Evolutionary conservation across 2,888 invertebrate genomes (phyloP).

Genomic region (Xestobium rufovillosum): DNA sequence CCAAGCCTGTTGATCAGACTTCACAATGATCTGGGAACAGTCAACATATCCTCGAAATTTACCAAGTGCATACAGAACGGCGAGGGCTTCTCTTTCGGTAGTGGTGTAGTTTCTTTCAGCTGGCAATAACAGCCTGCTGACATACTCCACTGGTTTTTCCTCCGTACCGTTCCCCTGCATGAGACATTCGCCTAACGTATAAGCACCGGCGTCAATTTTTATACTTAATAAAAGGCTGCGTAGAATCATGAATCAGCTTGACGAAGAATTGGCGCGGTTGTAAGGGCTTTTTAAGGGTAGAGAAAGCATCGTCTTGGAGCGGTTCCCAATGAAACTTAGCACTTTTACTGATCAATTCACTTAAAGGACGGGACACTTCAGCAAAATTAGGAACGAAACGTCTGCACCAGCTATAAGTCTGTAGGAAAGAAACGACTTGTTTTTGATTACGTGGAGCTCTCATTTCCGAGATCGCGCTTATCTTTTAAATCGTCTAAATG

Average conservation of each 20-base stretch:
- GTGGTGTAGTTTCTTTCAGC: conserved; percentile 29
- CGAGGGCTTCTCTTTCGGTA: conserved; percentile 31
- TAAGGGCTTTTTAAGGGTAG: conserved; percentile 6
- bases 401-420: conserved; percentile 20
- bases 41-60: no score
- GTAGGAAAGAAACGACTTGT: conserved; percentile 13
- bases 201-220: conserved; percentile 12
- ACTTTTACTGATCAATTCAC: conserved; percentile 17
- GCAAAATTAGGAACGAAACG: conserved; percentile 19
- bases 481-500: conserved; percentile 15
- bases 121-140: conserved; percentile 12
- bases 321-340: no score
- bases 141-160: conserved; percentile 14
- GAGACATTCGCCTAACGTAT: conserved; percentile 13
- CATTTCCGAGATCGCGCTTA: no score
- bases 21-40: no score
- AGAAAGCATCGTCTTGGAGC: conserved; percentile 7
- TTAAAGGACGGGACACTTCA: conserved; percentile 15
- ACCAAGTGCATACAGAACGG: no score
- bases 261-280: conserved; percentile 4
- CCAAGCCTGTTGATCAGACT: no score
- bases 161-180: conserved; percentile 9
- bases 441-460: conserved; percentile 13
- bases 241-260: no score
- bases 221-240: conserved; percentile 4